Evolutionary conservation across 2,888 invertebrate genomes (phyloP), one percentile per base, ranked within the genome.

Genomic region (Nomada fabriciana): DNA sequence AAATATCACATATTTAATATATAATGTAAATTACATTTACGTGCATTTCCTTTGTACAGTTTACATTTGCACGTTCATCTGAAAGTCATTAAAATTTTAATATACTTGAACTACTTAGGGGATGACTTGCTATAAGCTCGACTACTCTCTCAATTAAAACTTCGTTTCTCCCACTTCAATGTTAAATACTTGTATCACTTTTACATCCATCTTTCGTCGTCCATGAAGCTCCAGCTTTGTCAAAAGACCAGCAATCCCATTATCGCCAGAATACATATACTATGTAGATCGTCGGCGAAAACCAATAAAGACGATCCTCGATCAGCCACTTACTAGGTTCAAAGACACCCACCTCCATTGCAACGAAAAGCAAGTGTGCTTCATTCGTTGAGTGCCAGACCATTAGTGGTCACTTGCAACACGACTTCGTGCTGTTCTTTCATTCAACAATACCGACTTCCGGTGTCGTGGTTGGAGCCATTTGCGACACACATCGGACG

Each of bases 331-430:
- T 15, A 2, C 18, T 1, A 15, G 9, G 25, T 50, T 70, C 59
- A 50, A 59, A 70, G 70, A 47, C 15, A 13, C 9, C 15, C 25
- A 0, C 15, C 3, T 7, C 11, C 25, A 43, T 47, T 47, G 59
- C 29, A 60, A 60, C 43, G 43, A 36, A 43, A 53, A 23, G 29
- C n/a, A 23, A 53, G 76, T 55, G 36, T 29, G 53, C 61, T 20
- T 55, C 20, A 15, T 76, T 68, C 61, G 55, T 20, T 57, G 68
- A 79, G 61, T 42, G 50, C 18, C 47, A 63, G 61, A 18, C 76
- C 69, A 76, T 69, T 76, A 79, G 43, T 23, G 55, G 50, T 23
- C 29, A 47, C 77, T 5, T 36, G 25, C 13, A 75, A 43, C 64
- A 42, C 50, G 57, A 75, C 23, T 20, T 64, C 43, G 4, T 29